Percentiles rank a stretch among this genome's conserved stretches.
Evolutionary conservation across 2,888 invertebrate species (phyloP).

Genomic region (Chaitophorus viminalis): DNA sequence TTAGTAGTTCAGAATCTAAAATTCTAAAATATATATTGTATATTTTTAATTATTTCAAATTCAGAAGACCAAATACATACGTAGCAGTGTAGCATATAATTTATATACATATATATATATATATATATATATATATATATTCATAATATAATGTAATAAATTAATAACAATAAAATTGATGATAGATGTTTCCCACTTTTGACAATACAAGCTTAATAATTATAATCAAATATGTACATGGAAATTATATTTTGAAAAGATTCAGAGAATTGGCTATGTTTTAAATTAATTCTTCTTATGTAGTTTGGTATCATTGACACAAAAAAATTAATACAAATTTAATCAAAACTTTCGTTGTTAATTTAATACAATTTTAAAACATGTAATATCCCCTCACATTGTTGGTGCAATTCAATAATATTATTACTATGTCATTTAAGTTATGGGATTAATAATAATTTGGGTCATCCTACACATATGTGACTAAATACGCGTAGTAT

Average conservation of each 20-base stretch:
- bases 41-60: too few species aligned
- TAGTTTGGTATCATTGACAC: not conserved
- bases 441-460: conserved; percentile 11
- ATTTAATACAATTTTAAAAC: conserved; percentile 2
- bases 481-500: not conserved
- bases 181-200: not conserved
- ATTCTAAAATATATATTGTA: too few species aligned
- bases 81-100: too few species aligned
- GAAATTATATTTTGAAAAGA: not conserved
- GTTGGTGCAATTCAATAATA: not conserved
- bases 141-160: too few species aligned
- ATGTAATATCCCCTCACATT: not conserved
- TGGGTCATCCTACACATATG: not conserved
- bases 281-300: not conserved
- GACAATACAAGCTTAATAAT: not conserved
- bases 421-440: not conserved
- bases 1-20: too few species aligned
- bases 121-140: too few species aligned
- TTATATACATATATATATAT: too few species aligned
- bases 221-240: too few species aligned
- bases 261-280: not conserved
- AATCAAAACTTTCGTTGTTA: conserved; percentile 26
- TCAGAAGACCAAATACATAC: too few species aligned
- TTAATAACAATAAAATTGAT: too few species aligned
- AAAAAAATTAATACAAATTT: conserved; percentile 12